These are phyloP conservation scores for Syngnathus acus DNA, from an alignment of 2,797 vertebrate species.

Conservation along the genomic window DNA sequence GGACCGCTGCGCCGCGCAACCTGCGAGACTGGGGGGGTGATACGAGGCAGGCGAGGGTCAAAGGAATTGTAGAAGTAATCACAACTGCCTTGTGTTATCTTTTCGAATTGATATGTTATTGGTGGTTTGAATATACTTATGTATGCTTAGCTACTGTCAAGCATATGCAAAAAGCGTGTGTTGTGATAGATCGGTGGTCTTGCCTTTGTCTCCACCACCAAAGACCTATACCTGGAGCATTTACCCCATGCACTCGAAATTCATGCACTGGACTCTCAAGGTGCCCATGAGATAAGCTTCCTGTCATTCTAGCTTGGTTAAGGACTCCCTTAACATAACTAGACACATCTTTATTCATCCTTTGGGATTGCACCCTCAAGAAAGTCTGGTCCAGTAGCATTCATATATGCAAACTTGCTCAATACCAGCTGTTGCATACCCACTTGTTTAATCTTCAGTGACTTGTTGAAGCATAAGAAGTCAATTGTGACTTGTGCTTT, in stretches of 20 bases:
- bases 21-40: conserved; percentile 55
- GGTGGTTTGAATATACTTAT: too few species aligned
- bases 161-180: too few species aligned
- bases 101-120: too few species aligned
- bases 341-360: neutral
- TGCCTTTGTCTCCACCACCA: conserved; percentile 87
- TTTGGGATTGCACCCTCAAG: neutral
- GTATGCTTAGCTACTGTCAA: too few species aligned
- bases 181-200: too few species aligned
- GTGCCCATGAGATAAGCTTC: conserved; percentile 48
- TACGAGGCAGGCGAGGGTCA: conserved; percentile 24
- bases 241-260: conserved; percentile 87
- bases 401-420: conserved; percentile 8
- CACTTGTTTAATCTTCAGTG: conserved; percentile 4
- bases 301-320: conserved; percentile 6
- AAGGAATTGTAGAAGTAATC: too few species aligned
- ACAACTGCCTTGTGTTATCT: too few species aligned
- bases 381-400: neutral
- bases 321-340: neutral
- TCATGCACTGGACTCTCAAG: conserved; percentile 91
- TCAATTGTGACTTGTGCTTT: neutral
- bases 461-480: neutral
- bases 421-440: neutral
- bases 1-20: conserved; percentile 21
- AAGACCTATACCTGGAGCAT: conserved; percentile 93